A percentile compares a stretch with the other conserved stretches of the same genome.
Evolutionary conservation across 1,140 invertebrate species (phyloP).

Genomic region (Epicauta chinensis): DNA sequence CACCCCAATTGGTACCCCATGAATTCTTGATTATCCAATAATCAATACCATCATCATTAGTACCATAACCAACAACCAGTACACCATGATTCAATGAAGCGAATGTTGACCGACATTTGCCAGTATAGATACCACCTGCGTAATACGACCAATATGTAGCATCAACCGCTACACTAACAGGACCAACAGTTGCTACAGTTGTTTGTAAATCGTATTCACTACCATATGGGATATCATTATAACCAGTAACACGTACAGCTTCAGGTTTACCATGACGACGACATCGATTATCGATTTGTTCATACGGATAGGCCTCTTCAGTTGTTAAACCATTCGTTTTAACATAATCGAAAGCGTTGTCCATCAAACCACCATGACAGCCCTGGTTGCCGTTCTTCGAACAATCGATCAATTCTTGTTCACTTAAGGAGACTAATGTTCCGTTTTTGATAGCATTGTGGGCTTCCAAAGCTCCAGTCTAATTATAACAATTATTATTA

Average conservation of each 20-base stretch:
- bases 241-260: slow-evolving; percentile 32
- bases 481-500: neutral
- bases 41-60: too few relatives aligned
- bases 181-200: slow-evolving; percentile 83
- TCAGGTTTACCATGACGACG: slow-evolving; percentile 37
- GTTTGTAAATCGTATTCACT: slow-evolving; percentile 59
- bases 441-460: slow-evolving; percentile 57
- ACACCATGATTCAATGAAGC: too few relatives aligned
- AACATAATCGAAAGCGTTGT: slow-evolving; percentile 84
- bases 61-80: too few relatives aligned
- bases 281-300: slow-evolving; percentile 12
- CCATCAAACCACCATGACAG: slow-evolving; percentile 91
- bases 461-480: slow-evolving; percentile 92
- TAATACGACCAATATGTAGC: slow-evolving; percentile 46
- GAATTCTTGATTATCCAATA: too few relatives aligned
- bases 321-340: slow-evolving; percentile 88
- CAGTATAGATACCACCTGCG: slow-evolving; percentile 47
- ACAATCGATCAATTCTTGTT: slow-evolving; percentile 96
- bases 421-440: slow-evolving; percentile 79
- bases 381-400: slow-evolving; percentile 87
- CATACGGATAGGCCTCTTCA: slow-evolving; percentile 57
- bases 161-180: slow-evolving; percentile 85
- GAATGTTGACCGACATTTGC: slow-evolving; percentile 37
- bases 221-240: slow-evolving; percentile 43
- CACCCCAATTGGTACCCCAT: too few relatives aligned